A percentile compares a stretch with the other conserved stretches of the same genome.
Conservation (phyloP, 2,797 vertebrate genomes). For the Nannoperca australis region DNA sequence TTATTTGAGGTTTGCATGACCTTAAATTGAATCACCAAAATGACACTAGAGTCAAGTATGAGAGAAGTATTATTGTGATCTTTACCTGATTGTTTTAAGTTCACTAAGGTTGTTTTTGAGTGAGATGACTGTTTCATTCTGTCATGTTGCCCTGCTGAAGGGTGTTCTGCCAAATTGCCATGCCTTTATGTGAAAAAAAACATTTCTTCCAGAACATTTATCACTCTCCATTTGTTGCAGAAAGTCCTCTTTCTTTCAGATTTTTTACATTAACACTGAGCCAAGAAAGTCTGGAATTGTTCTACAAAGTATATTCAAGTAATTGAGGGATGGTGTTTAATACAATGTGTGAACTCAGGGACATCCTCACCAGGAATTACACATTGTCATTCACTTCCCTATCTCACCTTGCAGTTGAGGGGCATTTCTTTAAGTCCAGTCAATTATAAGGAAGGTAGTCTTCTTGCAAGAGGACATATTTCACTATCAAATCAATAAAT, state of each 20-base stretch:
- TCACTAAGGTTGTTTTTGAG: neutral
- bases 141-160: neutral
- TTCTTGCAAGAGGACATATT: constrained; percentile 59
- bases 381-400: constrained; percentile 56
- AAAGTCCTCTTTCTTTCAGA: neutral
- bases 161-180: constrained; percentile 16
- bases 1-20: neutral
- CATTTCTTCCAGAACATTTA: constrained; percentile 35
- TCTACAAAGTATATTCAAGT: constrained; percentile 12
- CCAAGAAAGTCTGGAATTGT: constrained; percentile 12
- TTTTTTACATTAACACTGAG: constrained; percentile 14
- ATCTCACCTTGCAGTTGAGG: constrained; percentile 65
- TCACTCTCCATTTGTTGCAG: constrained; percentile 25
- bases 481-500: constrained; percentile 70
- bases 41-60: neutral
- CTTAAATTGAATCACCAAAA: neutral
- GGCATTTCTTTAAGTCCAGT: constrained; percentile 57
- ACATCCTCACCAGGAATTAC: constrained; percentile 23
- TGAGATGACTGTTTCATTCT: neutral
- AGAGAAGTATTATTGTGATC: neutral
- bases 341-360: constrained; percentile 25
- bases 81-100: neutral
- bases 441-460: constrained; percentile 54
- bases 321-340: constrained; percentile 43
- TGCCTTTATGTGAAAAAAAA: constrained; percentile 40